Evolutionary conservation across 2,113 vertebrate species (phyloP).

Genomic region (Polyodon spathula): DNA sequence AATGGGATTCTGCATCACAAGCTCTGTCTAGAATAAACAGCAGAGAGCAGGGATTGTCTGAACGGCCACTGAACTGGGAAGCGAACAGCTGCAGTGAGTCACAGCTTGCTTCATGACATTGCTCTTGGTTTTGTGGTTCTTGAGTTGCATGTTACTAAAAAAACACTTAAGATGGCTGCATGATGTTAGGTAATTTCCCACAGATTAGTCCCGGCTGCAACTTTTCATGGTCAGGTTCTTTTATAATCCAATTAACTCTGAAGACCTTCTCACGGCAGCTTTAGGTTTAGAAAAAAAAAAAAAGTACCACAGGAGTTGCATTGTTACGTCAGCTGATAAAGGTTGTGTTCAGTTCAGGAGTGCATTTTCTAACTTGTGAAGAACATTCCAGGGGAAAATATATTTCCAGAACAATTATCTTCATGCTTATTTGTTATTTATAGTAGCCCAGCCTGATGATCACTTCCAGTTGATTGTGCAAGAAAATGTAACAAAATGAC

Average conservation of each 20-base stretch:
- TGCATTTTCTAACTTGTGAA: slow-evolving; percentile 54
- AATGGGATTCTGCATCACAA: no score
- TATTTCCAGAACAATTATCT: slow-evolving; percentile 39
- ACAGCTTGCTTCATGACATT: neutral
- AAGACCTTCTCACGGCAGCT: slow-evolving; percentile 38
- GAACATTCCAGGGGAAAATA: slow-evolving; percentile 59
- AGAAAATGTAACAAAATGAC: slow-evolving; percentile 4
- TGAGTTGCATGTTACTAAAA: neutral
- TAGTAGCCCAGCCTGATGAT: slow-evolving; percentile 44
- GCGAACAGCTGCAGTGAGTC: no score
- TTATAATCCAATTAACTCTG: slow-evolving; percentile 10
- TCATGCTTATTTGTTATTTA: slow-evolving; percentile 39
- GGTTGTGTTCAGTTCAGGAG: slow-evolving; percentile 54
- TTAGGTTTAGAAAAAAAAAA: slow-evolving; percentile 37
- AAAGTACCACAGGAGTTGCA: slow-evolving; percentile 38
- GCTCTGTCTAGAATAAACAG: no score
- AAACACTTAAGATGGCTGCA: neutral
- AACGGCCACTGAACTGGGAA: no score
- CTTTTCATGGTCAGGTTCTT: slow-evolving; percentile 6
- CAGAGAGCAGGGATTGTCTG: no score
- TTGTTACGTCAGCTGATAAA: slow-evolving; percentile 48
- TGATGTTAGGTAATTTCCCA: neutral
- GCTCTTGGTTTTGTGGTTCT: slow-evolving; percentile 32
- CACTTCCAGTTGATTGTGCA: slow-evolving; percentile 44
- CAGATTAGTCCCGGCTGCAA: slow-evolving; percentile 2